phyloP scores from a whole-genome alignment of 2,888 invertebrate species.

The Erebia epiphron region DNA sequence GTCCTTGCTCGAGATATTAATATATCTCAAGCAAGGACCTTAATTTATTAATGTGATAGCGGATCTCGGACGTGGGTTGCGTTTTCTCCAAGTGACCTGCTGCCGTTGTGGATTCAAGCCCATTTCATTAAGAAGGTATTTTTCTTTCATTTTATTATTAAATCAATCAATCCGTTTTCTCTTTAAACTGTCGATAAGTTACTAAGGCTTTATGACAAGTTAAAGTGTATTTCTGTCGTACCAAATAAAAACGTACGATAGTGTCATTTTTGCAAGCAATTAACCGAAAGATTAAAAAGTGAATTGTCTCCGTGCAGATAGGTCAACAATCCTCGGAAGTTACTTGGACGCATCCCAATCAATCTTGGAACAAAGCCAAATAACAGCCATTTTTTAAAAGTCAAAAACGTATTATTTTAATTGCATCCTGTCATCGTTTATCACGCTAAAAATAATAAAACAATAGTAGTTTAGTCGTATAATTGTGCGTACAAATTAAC shows the following conservation, averaged over 20 bases:
- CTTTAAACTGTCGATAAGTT: no score
- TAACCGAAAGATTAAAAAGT: constrained; percentile 22
- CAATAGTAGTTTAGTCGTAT: not conserved
- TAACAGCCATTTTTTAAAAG: constrained; percentile 8
- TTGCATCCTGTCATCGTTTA: constrained; percentile 8
- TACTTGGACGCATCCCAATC: constrained; percentile 21
- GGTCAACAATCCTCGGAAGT: constrained; percentile 23
- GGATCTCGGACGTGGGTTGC: constrained; percentile 1
- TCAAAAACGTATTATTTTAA: constrained; percentile 13
- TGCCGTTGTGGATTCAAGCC: constrained; percentile 8
- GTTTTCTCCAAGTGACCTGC: constrained; percentile 1
- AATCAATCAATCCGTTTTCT: not conserved
- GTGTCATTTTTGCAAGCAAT: constrained; percentile 21
- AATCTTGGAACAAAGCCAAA: constrained; percentile 23
- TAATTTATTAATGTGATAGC: constrained; percentile 26
- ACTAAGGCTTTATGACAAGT: not conserved
- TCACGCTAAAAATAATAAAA: not conserved
- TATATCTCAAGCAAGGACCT: constrained; percentile 22
- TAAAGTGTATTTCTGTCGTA: not conserved
- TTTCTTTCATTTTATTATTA: not conserved
- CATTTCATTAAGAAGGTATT: constrained; percentile 6
- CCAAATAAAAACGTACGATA: constrained; percentile 16
- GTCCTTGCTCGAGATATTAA: no score
- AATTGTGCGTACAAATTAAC: no score
- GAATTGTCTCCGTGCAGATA: constrained; percentile 23